phyloP scores from a whole-genome alignment of 2,888 invertebrate genomes.

The Athripsodes cinereus region DNA sequence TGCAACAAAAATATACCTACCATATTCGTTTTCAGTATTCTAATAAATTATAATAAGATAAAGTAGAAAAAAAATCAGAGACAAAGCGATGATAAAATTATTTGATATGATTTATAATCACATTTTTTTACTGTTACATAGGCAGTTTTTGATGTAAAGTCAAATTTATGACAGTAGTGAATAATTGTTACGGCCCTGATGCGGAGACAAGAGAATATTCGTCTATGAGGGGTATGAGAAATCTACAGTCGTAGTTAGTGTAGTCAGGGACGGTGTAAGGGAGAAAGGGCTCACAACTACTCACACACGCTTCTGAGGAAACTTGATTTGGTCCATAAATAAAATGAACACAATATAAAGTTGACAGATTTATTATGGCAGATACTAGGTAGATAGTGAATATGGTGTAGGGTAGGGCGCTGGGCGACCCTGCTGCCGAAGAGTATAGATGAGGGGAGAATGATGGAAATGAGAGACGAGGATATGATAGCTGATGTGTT shows the following conservation, averaged over 20 bases:
- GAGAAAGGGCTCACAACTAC: slow-evolving; percentile 17
- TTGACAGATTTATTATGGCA: slow-evolving; percentile 29
- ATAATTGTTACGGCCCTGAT: no score
- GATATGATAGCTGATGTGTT: no score
- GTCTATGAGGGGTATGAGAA: neutral
- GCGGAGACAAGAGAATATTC: no score
- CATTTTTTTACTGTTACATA: no score
- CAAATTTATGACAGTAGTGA: no score
- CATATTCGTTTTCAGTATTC: no score
- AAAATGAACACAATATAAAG: slow-evolving; percentile 29
- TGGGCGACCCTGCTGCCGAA: neutral
- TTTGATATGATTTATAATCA: no score
- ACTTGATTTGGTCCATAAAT: slow-evolving; percentile 29
- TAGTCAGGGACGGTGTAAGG: slow-evolving; percentile 6
- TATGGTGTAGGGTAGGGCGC: neutral
- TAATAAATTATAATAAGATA: no score
- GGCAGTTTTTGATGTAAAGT: no score
- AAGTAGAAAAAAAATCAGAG: no score
- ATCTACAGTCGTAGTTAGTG: neutral
- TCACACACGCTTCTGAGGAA: slow-evolving; percentile 26
- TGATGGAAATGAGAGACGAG: neutral
- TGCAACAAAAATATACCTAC: no score
- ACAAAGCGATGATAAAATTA: no score
- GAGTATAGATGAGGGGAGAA: neutral
- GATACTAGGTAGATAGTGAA: slow-evolving; percentile 27